A percentile compares a stretch with the other conserved stretches of the same genome.
These are phyloP conservation scores for Ispidina lecontei DNA, from an alignment of 2,797 vertebrate genomes.

Conservation along the genomic window DNA sequence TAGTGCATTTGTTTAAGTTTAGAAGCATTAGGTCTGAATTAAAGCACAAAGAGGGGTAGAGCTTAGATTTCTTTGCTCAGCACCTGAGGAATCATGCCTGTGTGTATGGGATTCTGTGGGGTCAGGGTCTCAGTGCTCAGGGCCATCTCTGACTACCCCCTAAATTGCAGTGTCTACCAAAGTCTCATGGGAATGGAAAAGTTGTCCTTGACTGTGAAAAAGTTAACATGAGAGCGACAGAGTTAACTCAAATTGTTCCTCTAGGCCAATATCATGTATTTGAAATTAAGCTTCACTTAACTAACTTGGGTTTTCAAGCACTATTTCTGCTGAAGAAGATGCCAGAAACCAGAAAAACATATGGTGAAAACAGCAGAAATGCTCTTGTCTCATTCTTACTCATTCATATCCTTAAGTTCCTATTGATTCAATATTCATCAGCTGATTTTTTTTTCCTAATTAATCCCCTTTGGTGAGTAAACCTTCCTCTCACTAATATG, in stretches of 20 bases:
- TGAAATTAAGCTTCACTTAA: background rate
- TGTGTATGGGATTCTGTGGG: rapidly evolving
- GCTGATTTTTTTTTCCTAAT: background rate
- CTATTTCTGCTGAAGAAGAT: background rate
- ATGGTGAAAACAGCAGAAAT: background rate
- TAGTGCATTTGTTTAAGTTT: background rate
- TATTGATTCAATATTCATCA: background rate
- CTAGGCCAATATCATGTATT: background rate
- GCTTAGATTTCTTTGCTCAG: background rate
- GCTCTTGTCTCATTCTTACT: background rate
- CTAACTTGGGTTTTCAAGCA: background rate
- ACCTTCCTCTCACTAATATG: background rate
- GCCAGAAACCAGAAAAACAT: background rate
- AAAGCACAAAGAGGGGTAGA: background rate
- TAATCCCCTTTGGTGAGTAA: background rate
- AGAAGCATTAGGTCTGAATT: background rate
- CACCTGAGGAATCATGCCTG: rapidly evolving
- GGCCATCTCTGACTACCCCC: background rate
- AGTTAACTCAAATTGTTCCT: background rate
- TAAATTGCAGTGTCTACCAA: background rate
- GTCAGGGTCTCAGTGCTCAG: background rate
- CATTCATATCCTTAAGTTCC: background rate
- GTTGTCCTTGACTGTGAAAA: background rate
- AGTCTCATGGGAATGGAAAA: background rate
- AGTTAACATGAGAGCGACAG: background rate